These are phyloP conservation scores for Chrysaora quinquecirrha DNA, from an alignment of 30 jellyfish, hydroid and myxozoan species.

Conservation along the genomic window DNA sequence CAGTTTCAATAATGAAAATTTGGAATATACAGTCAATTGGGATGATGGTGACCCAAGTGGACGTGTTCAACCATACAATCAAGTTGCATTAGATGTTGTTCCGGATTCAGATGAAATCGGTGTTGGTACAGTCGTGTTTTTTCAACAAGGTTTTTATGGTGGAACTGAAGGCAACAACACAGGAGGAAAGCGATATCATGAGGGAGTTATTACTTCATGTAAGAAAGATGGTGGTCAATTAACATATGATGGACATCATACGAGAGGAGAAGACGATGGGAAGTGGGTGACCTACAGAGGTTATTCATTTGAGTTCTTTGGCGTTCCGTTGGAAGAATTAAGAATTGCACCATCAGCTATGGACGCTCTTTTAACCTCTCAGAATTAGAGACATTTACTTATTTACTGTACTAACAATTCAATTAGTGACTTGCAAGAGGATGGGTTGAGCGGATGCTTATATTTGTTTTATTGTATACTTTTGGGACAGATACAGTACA, in stretches of 20 bases:
- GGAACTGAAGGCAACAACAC: slow-evolving; percentile 75
- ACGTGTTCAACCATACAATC: slow-evolving; percentile 65
- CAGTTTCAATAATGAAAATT: slow-evolving; percentile 45
- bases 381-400: no score
- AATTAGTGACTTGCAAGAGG: no score
- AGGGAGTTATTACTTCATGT: slow-evolving; percentile 68
- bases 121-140: slow-evolving; percentile 76
- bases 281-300: slow-evolving; percentile 66
- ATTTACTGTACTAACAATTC: no score
- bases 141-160: slow-evolving; percentile 80
- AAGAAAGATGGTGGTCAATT: neutral
- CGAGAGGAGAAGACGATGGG: slow-evolving; percentile 72
- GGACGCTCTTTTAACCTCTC: slow-evolving; percentile 60
- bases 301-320: slow-evolving; percentile 43
- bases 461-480: no score
- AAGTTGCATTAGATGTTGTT: slow-evolving; percentile 73
- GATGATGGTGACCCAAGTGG: slow-evolving; percentile 90
- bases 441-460: no score
- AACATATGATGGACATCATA: slow-evolving; percentile 63
- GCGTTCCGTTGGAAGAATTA: slow-evolving; percentile 42
- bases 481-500: no score
- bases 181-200: slow-evolving; percentile 84
- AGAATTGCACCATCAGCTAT: slow-evolving; percentile 89
- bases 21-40: slow-evolving; percentile 86
- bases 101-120: slow-evolving; percentile 87